These are phyloP conservation scores for Mylabris phalerata DNA, from an alignment of 1,140 invertebrate genomes.

Conservation along the genomic window DNA sequence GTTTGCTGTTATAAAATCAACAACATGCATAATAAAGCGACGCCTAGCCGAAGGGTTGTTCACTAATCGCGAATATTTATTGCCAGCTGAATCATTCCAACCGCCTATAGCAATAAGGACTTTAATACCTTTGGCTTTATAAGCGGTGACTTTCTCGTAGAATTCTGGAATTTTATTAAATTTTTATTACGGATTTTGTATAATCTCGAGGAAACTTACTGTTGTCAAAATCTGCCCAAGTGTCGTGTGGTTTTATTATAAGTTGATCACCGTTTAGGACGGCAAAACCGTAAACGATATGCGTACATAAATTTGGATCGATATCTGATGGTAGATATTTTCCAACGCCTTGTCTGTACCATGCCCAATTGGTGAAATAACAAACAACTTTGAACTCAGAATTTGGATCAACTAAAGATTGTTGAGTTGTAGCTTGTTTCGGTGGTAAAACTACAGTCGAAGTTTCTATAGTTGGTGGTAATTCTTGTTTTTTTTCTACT, in stretches of 20 bases:
- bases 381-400: constrained; percentile 56
- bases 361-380: constrained; percentile 66
- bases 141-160: constrained; percentile 50
- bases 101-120: constrained; percentile 65
- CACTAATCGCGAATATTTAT: constrained; percentile 57
- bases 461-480: constrained; percentile 8
- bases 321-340: constrained; percentile 62
- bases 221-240: constrained; percentile 63
- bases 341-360: constrained; percentile 54
- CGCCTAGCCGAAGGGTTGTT: constrained; percentile 50
- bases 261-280: constrained; percentile 53
- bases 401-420: constrained; percentile 26
- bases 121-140: constrained; percentile 55
- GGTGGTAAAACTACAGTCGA: constrained; percentile 2
- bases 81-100: constrained; percentile 61
- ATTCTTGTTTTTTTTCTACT: constrained; percentile 11
- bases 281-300: constrained; percentile 68
- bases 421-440: constrained; percentile 10
- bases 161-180: constrained; percentile 43
- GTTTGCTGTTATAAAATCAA: constrained; percentile 57
- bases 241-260: constrained; percentile 58
- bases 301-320: constrained; percentile 62
- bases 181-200: neutral
- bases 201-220: constrained; percentile 38
- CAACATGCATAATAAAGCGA: constrained; percentile 53